Conservation (phyloP, 1,140 invertebrate genomes). For the Subanguina moxae region DNA sequence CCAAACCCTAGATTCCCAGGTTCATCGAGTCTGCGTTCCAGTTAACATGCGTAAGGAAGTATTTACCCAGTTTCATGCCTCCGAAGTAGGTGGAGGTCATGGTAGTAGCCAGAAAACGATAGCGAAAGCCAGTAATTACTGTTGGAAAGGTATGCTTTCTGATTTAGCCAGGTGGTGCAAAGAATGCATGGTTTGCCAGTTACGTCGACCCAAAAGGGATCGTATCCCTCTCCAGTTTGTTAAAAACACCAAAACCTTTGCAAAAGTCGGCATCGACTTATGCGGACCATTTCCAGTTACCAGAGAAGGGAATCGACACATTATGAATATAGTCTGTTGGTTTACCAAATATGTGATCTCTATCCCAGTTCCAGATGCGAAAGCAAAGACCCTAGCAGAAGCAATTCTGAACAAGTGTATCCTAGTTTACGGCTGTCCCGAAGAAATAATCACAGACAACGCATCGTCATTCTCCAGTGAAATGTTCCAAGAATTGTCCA, state of each 20-base stretch:
- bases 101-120: conserved; percentile 14
- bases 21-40: no score
- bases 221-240: conserved; percentile 5
- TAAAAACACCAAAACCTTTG: conserved; percentile 5
- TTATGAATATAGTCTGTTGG: conserved; percentile 23
- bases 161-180: conserved; percentile 7
- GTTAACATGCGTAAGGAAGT: no score
- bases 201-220: neutral
- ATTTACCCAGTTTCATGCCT: no score
- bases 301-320: conserved; percentile 9
- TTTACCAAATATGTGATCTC: conserved; percentile 22
- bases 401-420: conserved; percentile 17
- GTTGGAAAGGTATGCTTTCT: neutral
- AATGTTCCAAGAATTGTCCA: no score
- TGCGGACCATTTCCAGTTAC: conserved; percentile 17
- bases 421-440: conserved; percentile 4
- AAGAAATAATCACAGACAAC: conserved; percentile 12
- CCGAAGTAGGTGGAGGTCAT: conserved; percentile 19
- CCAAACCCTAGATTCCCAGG: no score
- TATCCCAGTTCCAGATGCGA: conserved; percentile 9
- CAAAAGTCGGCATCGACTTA: conserved; percentile 15
- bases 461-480: conserved; percentile 10
- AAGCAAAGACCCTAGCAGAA: conserved; percentile 1
- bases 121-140: conserved; percentile 8
- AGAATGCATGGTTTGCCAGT: conserved; percentile 14